Evolutionary conservation across 1,140 invertebrate genomes (phyloP).

Genomic region (Drosophila kepulauana): DNA sequence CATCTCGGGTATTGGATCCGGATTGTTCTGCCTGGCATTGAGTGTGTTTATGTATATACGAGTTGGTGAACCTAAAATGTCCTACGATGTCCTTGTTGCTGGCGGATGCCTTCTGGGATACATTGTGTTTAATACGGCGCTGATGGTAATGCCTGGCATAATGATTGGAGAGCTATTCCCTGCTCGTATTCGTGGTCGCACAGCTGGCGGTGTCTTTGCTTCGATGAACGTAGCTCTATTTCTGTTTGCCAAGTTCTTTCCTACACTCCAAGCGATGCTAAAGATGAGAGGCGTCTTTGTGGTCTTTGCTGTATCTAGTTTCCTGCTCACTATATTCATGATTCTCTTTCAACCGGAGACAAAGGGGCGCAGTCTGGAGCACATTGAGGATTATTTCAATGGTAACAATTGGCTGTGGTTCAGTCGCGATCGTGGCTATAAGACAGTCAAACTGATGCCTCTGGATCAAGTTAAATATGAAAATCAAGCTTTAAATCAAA

Average conservation of each 20-base stretch:
- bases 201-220: slow-evolving; percentile 89
- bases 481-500: slow-evolving; percentile 2
- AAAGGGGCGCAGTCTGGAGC: slow-evolving; percentile 90
- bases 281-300: slow-evolving; percentile 88
- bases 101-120: slow-evolving; percentile 87
- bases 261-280: slow-evolving; percentile 86
- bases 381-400: slow-evolving; percentile 92
- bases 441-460: slow-evolving; percentile 59
- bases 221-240: slow-evolving; percentile 89
- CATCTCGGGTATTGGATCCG: slow-evolving; percentile 88
- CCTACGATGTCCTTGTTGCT: slow-evolving; percentile 85
- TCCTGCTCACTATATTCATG: slow-evolving; percentile 89
- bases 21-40: slow-evolving; percentile 87
- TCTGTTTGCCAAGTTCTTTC: slow-evolving; percentile 90
- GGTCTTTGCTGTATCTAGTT: slow-evolving; percentile 89
- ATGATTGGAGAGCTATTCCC: slow-evolving; percentile 91
- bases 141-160: slow-evolving; percentile 89
- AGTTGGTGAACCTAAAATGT: slow-evolving; percentile 72
- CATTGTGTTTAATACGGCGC: slow-evolving; percentile 90
- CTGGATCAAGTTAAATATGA: slow-evolving; percentile 47
- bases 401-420: slow-evolving; percentile 88
- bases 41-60: slow-evolving; percentile 86
- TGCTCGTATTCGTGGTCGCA: slow-evolving; percentile 88
- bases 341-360: slow-evolving; percentile 93
- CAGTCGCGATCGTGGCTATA: slow-evolving; percentile 73